Conservation (phyloP, 2,888 invertebrate species). For the Philhelius pedissequus region DNA sequence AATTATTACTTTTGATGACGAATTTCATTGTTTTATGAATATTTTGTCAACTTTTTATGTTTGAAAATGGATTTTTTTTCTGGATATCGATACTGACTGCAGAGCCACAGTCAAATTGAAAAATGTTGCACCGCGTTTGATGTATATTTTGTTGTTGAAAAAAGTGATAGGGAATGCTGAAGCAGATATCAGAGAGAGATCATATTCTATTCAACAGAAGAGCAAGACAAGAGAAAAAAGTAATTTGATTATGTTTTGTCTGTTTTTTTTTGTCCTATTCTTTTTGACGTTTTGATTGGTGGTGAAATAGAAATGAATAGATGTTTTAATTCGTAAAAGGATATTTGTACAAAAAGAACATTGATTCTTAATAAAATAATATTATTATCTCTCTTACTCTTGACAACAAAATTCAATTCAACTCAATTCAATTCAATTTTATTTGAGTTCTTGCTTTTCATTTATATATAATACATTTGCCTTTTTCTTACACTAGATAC, state of each 20-base stretch:
- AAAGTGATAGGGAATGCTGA: background rate
- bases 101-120: slow-evolving; percentile 42
- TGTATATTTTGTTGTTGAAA: background rate
- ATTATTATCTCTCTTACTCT: background rate
- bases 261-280: no score
- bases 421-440: no score
- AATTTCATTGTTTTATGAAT: slow-evolving; percentile 28
- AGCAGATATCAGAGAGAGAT: background rate
- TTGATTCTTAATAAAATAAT: background rate
- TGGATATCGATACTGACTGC: background rate
- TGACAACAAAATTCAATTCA: background rate
- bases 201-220: no score
- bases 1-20: background rate
- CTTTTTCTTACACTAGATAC: no score
- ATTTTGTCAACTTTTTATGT: background rate
- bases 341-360: no score
- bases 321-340: no score
- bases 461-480: no score
- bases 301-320: no score
- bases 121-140: slow-evolving; percentile 39
- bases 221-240: no score
- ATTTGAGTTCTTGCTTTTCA: no score
- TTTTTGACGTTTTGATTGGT: no score
- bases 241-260: no score
- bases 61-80: background rate